These are phyloP conservation scores for Proterorhinus semilunaris DNA, from an alignment of 2,113 vertebrate species.

Conservation along the genomic window DNA sequence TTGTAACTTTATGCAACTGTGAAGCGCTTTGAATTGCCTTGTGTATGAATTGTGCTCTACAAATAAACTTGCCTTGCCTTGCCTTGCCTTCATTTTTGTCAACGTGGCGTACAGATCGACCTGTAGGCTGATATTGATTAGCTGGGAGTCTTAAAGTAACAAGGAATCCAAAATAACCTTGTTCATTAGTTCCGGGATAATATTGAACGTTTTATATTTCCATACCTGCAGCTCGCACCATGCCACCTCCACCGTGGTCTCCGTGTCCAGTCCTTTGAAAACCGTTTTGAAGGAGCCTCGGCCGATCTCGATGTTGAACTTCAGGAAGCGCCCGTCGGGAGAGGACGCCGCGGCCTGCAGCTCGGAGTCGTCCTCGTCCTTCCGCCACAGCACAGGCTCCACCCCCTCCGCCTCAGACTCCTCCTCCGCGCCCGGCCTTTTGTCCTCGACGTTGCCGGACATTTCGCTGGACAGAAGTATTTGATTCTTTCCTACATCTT, in stretches of 20 bases:
- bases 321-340: neutral
- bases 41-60: too few relatives aligned
- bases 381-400: slow-evolving; percentile 5
- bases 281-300: slow-evolving; percentile 5
- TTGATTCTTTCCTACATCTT: too few relatives aligned
- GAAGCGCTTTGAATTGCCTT: too few relatives aligned
- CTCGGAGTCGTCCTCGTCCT: neutral
- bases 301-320: slow-evolving; percentile 11
- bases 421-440: neutral
- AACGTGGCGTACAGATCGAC: too few relatives aligned
- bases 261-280: slow-evolving; percentile 10
- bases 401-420: slow-evolving; percentile 1
- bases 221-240: slow-evolving; percentile 6
- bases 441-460: neutral
- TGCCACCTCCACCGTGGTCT: slow-evolving; percentile 5
- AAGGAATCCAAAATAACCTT: too few relatives aligned
- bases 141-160: too few relatives aligned
- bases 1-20: too few relatives aligned
- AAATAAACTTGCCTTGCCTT: too few relatives aligned
- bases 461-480: neutral
- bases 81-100: too few relatives aligned
- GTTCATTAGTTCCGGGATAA: too few relatives aligned
- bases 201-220: too few relatives aligned
- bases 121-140: too few relatives aligned
- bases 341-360: slow-evolving; percentile 4